These are phyloP conservation scores for Puma concolor DNA, from an alignment of 2,113 vertebrate genomes.

Conservation along the genomic window DNA sequence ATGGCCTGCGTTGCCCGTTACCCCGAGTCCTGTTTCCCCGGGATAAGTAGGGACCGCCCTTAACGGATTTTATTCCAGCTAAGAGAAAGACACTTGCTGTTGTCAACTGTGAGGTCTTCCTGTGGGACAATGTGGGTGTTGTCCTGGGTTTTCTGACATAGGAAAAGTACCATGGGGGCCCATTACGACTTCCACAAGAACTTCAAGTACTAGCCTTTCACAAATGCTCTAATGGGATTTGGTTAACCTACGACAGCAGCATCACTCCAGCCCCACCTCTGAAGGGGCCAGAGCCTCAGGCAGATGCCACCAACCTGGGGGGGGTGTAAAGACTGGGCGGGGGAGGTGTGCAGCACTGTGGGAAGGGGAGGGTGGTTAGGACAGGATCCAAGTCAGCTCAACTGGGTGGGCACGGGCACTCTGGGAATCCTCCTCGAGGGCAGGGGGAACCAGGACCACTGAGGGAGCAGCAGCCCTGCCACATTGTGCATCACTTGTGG, in stretches of 20 bases:
- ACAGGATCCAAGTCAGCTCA: background rate
- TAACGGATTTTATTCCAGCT: background rate
- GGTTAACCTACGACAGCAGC: background rate
- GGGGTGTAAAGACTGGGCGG: no score
- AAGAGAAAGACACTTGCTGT: background rate
- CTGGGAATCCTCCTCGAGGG: background rate
- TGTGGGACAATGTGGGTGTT: background rate
- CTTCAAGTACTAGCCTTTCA: no score
- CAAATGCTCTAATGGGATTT: background rate
- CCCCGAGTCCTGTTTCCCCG: rapidly evolving
- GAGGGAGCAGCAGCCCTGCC: no score
- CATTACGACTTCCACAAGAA: background rate
- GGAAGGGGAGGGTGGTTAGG: background rate
- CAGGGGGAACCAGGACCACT: background rate
- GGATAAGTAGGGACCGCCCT: rapidly evolving
- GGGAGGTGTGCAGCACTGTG: no score
- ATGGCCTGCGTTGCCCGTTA: rapidly evolving
- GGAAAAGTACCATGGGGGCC: background rate
- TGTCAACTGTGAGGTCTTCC: background rate
- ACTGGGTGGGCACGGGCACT: background rate
- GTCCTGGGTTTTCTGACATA: background rate
- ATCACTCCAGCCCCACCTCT: background rate
- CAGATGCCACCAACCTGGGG: no score
- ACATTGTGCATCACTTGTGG: background rate
- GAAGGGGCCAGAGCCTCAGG: background rate